Conservation (phyloP, 2,113 vertebrate species). For the Laticauda colubrina region DNA sequence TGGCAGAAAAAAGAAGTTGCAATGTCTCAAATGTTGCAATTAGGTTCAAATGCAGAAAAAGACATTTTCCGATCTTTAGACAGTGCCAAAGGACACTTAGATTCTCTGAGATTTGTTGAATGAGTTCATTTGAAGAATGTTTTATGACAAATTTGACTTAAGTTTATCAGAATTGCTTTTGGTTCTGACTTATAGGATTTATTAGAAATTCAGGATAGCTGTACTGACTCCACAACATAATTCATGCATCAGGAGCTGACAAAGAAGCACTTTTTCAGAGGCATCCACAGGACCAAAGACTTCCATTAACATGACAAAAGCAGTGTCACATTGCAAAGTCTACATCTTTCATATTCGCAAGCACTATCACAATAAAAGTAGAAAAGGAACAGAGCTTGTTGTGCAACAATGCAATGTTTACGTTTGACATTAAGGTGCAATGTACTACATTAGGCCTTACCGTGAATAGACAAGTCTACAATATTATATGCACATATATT, state of each 20-base stretch:
- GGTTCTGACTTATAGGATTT: neutral
- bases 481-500: neutral
- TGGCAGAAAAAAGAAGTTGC: neutral
- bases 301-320: neutral
- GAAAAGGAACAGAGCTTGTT: neutral
- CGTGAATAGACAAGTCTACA: neutral
- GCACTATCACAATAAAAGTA: neutral
- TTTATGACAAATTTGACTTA: neutral
- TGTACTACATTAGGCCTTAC: neutral
- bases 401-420: neutral
- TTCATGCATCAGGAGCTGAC: neutral
- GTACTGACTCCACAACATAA: neutral
- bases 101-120: neutral
- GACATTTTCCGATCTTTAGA: neutral
- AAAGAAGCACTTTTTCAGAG: neutral
- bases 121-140: neutral
- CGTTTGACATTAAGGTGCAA: neutral
- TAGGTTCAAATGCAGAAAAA: neutral
- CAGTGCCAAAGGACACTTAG: neutral
- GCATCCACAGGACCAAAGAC: neutral
- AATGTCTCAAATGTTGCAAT: neutral
- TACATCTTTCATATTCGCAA: neutral
- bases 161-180: neutral
- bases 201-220: neutral
- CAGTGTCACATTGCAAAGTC: neutral